Percentiles rank a stretch among this genome's conserved stretches.
Evolutionary conservation across 2,888 invertebrate species (phyloP).

Genomic region (Ceraclea dissimilis): DNA sequence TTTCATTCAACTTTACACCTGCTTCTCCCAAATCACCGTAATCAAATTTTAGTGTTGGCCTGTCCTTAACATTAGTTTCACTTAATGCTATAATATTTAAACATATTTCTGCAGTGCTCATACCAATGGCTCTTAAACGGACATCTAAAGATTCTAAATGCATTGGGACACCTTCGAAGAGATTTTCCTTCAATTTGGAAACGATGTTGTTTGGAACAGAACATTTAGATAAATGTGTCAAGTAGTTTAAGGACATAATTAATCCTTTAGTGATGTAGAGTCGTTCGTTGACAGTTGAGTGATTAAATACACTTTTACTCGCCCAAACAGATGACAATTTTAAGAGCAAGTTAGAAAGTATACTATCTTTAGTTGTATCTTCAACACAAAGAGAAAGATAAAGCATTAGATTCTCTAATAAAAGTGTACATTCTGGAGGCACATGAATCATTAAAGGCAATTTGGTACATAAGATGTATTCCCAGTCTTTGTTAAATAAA

Average conservation of each 20-base stretch:
- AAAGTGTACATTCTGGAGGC: slow-evolving; percentile 38
- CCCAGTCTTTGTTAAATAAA: slow-evolving; percentile 53
- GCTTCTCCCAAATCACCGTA: slow-evolving; percentile 49
- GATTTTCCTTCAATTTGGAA: slow-evolving; percentile 40
- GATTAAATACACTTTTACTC: slow-evolving; percentile 53
- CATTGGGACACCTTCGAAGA: slow-evolving; percentile 58
- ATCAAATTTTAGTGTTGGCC: slow-evolving; percentile 56
- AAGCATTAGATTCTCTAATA: slow-evolving; percentile 53
- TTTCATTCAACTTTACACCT: slow-evolving; percentile 42
- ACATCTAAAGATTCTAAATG: slow-evolving; percentile 60
- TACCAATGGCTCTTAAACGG: slow-evolving; percentile 59
- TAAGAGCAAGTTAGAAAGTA: slow-evolving; percentile 42
- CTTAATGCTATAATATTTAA: slow-evolving; percentile 41
- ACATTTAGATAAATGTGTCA: slow-evolving; percentile 35
- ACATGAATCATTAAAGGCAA: slow-evolving; percentile 50
- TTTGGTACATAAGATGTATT: slow-evolving; percentile 55
- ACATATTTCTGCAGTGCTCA: slow-evolving; percentile 64
- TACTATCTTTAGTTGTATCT: slow-evolving; percentile 31
- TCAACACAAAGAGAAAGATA: slow-evolving; percentile 48
- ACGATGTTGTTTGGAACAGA: slow-evolving; percentile 32
- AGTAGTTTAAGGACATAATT: slow-evolving; percentile 48
- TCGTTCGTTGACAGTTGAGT: slow-evolving; percentile 61
- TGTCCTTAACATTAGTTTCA: slow-evolving; percentile 36
- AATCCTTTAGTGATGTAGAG: slow-evolving; percentile 62
- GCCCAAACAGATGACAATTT: slow-evolving; percentile 61